Percentiles rank a stretch among this genome's conserved stretches.
These are phyloP conservation scores for Chymomyza fuscimana DNA, from an alignment of 2,888 invertebrate species.

Conservation along the genomic window DNA sequence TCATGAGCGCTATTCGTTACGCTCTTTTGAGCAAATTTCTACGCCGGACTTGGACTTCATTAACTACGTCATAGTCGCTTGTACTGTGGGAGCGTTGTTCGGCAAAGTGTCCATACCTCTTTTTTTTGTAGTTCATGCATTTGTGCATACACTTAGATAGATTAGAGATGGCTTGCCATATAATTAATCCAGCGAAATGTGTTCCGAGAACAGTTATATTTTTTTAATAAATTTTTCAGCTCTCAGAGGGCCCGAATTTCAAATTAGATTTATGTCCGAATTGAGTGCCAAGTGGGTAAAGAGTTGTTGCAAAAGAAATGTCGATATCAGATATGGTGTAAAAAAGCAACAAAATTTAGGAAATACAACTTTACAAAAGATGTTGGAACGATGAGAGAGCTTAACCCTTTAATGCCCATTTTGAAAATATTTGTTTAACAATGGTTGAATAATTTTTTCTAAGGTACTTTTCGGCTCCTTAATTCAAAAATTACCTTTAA, in stretches of 20 bases:
- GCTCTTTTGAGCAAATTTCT: constrained; percentile 70
- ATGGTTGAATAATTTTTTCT: no score
- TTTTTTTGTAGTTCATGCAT: background rate
- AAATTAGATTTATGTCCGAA: background rate
- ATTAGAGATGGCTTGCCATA: background rate
- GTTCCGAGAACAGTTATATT: background rate
- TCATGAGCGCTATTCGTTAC: constrained; percentile 66
- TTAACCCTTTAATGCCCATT: no score
- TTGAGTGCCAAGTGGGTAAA: no score
- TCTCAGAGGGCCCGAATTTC: background rate
- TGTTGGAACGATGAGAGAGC: no score
- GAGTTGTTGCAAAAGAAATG: no score
- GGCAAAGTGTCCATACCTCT: constrained; percentile 39
- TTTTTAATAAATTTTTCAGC: background rate
- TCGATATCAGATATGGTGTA: no score
- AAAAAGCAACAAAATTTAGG: no score
- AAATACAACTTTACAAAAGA: no score
- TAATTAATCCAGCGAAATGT: background rate
- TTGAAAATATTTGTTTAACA: no score
- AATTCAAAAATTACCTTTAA: no score
- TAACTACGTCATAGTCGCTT: constrained; percentile 63
- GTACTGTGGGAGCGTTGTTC: constrained; percentile 64
- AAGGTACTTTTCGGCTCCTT: no score
- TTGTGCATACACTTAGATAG: no score
- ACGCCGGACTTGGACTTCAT: constrained; percentile 56